Evolutionary conservation across 2,888 invertebrate species (phyloP), one percentile per base, ranked within the genome.

Genomic region (Aleiodes testaceus): DNA sequence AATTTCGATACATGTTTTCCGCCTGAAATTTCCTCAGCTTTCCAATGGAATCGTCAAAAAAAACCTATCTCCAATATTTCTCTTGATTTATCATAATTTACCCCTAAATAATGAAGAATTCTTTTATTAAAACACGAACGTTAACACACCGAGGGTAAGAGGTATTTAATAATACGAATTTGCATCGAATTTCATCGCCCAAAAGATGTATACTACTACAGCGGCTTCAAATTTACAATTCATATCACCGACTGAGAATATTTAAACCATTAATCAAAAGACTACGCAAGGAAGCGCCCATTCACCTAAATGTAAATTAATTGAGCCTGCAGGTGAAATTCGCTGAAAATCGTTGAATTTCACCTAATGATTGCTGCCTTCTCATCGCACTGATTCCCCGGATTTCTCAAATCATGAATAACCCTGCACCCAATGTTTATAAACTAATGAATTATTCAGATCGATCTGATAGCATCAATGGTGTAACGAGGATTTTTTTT

Each of bases 251-350:
- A 72, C 72, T 63, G 75, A 74, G 81, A 82, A 84, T 84, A 84
- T 84, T 84, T 81, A 80, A 82, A 76, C 80, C 82, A 84, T 84
- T 84, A 84, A 84, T 84, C 84, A 84, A 82, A 81, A 75, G 77
- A 74, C 69, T 20, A 68, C 72, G 20, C 66, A 18, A 61, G 66
- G 50, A 50, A 69, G 64, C 55, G 18, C 18, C 71, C 72, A 26
- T 26, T 69, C 74, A 75, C 74, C 71, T 78, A 75, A 80, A 81
- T 80, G 80, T 78, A 79, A 81, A 83, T 82, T 81, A 81, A 82
- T 81, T 74, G 79, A 77, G 76, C 72, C 76, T 26, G 74, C 72
- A 78, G 74, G 77, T 77, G 70, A 72, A 55, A 53, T 67, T 69
- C 65, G 5, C 42, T 20, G 22, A 20, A 26, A 63, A 44, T 26